Base-by-base conservation (phyloP, 2,797 vertebrate genomes). In the Lemur catta region DNA sequence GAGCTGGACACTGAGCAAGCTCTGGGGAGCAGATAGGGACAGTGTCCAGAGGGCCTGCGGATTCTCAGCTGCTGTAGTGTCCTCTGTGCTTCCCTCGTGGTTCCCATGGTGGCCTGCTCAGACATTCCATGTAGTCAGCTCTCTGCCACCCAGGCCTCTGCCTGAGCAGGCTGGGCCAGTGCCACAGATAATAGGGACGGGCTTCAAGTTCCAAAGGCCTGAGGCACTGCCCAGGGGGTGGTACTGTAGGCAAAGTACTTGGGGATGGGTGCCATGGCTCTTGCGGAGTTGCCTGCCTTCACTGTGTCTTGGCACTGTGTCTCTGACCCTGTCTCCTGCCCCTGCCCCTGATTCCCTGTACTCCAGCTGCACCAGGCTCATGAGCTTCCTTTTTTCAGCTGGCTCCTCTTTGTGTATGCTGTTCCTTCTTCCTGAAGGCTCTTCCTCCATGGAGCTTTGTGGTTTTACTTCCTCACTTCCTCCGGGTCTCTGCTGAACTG, bases 251-350 rank as follows among this genome's bases (percentile, higher is more conserved):
- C n/a, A 18, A n/a, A 65, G 84, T 28, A 14, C 15, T 4, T 7
- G 35, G 28, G 59, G 20, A 0, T 41, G 24, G 43, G 14, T 13
- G 6, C 6, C 0, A 0, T 5, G 18, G n/a, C 10, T 33, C 10
- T 24, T 30, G 28, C 15, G 13, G 8, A 7, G 33, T 11, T 5
- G 8, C 38, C 48, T 22, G 8, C 24, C 18, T 3, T 30, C 6
- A 4, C 0, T 2, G 3, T 0, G 6, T 0, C 48, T 33, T 11
- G 28, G 22, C 13, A 4, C 22, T 28, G 0, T 0, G 0, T 57
- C 26, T 55, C 50, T 30, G 35, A 71, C 46, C 38, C 18, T 14
- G 4, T 24, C 35, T 35, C 35, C n/a, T 7, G 24, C 26, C 7
- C 0, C 1, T 7, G 26, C 14, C 28, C 52, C 35, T 24, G 4